Evolutionary conservation across 2,113 vertebrate genomes (phyloP).

Genomic region (Nibea coibor): DNA sequence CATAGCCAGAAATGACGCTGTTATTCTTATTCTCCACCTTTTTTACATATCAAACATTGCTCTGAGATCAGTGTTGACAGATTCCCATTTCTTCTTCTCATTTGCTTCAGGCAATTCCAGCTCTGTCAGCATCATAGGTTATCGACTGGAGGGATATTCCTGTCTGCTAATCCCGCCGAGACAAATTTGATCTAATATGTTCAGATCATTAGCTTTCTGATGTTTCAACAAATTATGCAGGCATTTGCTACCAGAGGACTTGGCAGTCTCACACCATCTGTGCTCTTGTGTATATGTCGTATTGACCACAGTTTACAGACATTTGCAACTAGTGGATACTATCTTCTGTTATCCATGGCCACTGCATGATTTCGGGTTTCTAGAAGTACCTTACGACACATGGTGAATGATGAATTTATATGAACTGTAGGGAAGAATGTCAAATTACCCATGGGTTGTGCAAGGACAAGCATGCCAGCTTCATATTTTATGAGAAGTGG

Average conservation of each 20-base stretch:
- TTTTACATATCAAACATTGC: constrained; percentile 15
- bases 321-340: constrained; percentile 29
- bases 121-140: constrained; percentile 40
- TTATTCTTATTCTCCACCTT: constrained; percentile 19
- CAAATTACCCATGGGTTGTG: constrained; percentile 49
- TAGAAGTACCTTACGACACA: background rate
- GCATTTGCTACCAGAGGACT: constrained; percentile 44
- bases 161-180: constrained; percentile 63
- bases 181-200: constrained; percentile 63
- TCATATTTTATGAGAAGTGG: constrained; percentile 63
- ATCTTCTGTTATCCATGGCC: background rate
- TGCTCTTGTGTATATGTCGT: constrained; percentile 8
- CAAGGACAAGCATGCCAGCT: constrained; percentile 45
- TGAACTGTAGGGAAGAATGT: constrained; percentile 37
- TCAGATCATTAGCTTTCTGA: constrained; percentile 68
- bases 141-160: constrained; percentile 46
- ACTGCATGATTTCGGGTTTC: background rate
- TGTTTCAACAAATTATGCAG: constrained; percentile 65
- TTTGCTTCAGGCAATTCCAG: constrained; percentile 42
- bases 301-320: constrained; percentile 34
- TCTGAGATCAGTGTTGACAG: constrained; percentile 42
- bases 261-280: constrained; percentile 53
- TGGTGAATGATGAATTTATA: constrained; percentile 26
- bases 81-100: constrained; percentile 46
- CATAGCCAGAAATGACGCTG: background rate